phyloP scores from a whole-genome alignment of 1,140 invertebrate species.

The Drosophila sucinea region DNA sequence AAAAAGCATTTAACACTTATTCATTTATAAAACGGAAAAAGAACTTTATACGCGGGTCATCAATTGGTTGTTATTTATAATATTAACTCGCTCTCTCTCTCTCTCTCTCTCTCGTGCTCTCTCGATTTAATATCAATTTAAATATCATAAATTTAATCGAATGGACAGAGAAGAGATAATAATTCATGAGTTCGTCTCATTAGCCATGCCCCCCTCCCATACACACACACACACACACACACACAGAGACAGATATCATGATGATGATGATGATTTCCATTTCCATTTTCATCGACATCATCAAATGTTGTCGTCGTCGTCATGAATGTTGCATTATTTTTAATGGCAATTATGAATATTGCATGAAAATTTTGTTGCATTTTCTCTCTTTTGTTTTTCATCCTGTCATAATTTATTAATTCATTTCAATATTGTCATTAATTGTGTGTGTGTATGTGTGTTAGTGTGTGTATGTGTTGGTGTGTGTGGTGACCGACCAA shows the following conservation, averaged over 20 bases:
- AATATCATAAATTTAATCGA: constrained; percentile 68
- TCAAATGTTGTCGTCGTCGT: constrained; percentile 17
- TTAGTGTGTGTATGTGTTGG: too few relatives aligned
- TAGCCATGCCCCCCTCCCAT: constrained; percentile 32
- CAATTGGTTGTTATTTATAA: neutral
- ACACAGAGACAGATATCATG: neutral
- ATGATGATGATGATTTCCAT: too few relatives aligned
- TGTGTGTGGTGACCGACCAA: neutral
- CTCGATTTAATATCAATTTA: constrained; percentile 73
- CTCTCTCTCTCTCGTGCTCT: constrained; percentile 23
- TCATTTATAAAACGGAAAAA: constrained; percentile 25
- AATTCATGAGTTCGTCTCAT: constrained; percentile 52
- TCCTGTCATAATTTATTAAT: constrained; percentile 12
- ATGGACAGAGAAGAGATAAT: constrained; percentile 18
- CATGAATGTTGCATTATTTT: constrained; percentile 43
- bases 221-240: too few relatives aligned
- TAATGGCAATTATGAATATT: constrained; percentile 65
- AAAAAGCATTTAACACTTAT: constrained; percentile 13
- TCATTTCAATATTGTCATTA: constrained; percentile 12
- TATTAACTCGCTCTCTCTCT: constrained; percentile 27
- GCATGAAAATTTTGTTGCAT: constrained; percentile 20
- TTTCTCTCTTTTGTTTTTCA: constrained; percentile 31
- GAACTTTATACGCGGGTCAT: constrained; percentile 6
- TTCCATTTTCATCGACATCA: constrained; percentile 18
- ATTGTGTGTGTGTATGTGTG: neutral